Base-by-base conservation (phyloP, 2,888 invertebrate species). In the Eristalis tenax region DNA sequence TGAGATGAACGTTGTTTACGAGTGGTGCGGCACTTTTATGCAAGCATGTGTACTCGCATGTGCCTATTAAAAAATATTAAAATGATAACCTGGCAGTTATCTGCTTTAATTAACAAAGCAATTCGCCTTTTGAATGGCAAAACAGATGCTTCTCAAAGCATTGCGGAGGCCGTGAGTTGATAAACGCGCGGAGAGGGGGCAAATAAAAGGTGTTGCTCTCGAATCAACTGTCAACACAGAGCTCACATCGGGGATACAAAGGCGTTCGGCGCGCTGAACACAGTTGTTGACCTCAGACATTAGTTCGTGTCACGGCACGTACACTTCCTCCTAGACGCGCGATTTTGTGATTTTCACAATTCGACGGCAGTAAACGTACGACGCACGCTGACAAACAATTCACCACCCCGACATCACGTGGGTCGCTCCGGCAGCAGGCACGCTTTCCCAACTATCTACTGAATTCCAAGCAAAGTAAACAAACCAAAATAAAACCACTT, bases 401-500 rank as follows among this genome's bases (percentile, higher is more conserved):
- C 50, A 18, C 8, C 18, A 8, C 8, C 50, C 18, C 40, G 15
- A 43, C 43, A 18, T 43, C n/a, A 43, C 43, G 6, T 43, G 38
- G 13, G 38, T 0, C 11, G 8, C 38, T 38, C 0, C 13, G 13
- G 2, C 38, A 43, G n/a, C 43, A 6, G 43, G 43, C 43, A n/a
- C n/a, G 43, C 43, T 43, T n/a, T 59, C 66, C 40, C 76, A 64
- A 56, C 66, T 59, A 13, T 13, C 66, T 59, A 43, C 4, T 22
- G 38, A 73, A 2, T 63, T 50, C 15, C 43, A n/a, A 43, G n/a
- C 32, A 68, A 61, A 68, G 59, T 18, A 43, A 5, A 40, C 11
- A 28, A 40, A 40, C 28, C 43, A 56, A 57, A 80, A 76, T 22
- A 83, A 83, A 74, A 78, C 28, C 69, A 78, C 71, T 73, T 1